Conservation (phyloP, 2,113 vertebrate genomes). For the Tenrec ecaudatus region DNA sequence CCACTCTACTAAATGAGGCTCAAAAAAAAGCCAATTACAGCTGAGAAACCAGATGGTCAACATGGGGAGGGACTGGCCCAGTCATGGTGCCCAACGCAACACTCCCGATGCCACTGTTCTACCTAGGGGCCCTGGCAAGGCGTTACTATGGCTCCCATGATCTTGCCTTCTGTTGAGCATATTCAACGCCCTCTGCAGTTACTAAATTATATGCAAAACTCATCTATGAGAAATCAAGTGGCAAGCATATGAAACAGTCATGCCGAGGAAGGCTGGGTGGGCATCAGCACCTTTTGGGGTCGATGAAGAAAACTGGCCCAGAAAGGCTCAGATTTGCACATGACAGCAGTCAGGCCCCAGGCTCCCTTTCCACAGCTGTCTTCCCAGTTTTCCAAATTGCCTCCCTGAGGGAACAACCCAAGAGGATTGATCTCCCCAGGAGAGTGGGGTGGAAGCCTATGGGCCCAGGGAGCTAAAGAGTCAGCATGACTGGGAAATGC, state of each 20-base stretch:
- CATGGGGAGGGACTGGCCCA: neutral
- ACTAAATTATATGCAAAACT: neutral
- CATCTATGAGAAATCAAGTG: neutral
- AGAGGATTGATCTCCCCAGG: neutral
- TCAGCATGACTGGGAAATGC: neutral
- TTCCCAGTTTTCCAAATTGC: neutral
- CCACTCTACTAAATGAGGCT: neutral
- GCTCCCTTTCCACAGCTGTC: neutral
- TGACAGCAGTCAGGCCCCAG: neutral
- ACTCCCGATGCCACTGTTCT: neutral
- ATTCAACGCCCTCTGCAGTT: neutral
- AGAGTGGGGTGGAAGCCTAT: neutral
- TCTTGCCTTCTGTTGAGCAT: neutral
- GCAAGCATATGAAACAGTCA: neutral
- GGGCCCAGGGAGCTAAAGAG: neutral
- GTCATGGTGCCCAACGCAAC: neutral
- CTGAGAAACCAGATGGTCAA: slow-evolving; percentile 20
- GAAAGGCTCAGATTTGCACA: neutral
- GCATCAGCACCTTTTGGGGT: neutral
- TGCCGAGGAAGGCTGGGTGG: neutral
- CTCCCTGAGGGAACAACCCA: neutral
- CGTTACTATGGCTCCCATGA: neutral
- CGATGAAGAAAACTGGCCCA: neutral
- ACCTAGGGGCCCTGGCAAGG: neutral
- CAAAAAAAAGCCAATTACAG: neutral